These are phyloP conservation scores for Axis porcinus DNA, from an alignment of 2,113 vertebrate genomes.

Conservation along the genomic window DNA sequence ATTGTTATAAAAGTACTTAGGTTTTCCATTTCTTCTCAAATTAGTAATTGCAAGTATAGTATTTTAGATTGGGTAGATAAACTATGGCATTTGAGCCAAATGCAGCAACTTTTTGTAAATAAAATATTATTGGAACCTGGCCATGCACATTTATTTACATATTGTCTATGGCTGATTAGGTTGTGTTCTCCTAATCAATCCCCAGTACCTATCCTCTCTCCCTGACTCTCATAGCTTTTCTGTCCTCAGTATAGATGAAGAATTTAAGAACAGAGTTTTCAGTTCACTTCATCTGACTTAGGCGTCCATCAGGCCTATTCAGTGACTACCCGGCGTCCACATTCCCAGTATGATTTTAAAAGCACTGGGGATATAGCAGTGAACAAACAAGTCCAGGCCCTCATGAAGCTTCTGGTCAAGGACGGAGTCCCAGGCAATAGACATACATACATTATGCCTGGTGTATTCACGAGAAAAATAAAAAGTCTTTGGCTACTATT, in stretches of 20 bases:
- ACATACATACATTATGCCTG: not conserved
- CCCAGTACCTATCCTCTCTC: not conserved
- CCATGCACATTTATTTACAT: not conserved
- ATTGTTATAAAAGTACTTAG: not conserved
- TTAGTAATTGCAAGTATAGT: not conserved
- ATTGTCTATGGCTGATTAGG: not conserved
- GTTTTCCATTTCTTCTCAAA: not conserved
- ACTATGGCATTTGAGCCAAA: not conserved
- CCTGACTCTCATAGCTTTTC: not conserved
- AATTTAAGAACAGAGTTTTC: not conserved
- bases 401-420: not conserved
- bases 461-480: not conserved
- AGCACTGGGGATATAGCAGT: not conserved
- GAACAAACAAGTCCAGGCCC: not conserved
- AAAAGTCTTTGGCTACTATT: not conserved
- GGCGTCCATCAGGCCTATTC: not conserved
- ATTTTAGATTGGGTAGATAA: not conserved
- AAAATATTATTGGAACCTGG: not conserved
- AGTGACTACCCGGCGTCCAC: not conserved
- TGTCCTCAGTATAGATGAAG: not conserved
- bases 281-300: not conserved
- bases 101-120: not conserved
- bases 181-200: not conserved
- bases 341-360: not conserved
- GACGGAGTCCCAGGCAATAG: not conserved